Percentiles rank a stretch among this genome's conserved stretches.
Conservation (phyloP, 2,888 invertebrate species). For the Ellobium chinense region DNA sequence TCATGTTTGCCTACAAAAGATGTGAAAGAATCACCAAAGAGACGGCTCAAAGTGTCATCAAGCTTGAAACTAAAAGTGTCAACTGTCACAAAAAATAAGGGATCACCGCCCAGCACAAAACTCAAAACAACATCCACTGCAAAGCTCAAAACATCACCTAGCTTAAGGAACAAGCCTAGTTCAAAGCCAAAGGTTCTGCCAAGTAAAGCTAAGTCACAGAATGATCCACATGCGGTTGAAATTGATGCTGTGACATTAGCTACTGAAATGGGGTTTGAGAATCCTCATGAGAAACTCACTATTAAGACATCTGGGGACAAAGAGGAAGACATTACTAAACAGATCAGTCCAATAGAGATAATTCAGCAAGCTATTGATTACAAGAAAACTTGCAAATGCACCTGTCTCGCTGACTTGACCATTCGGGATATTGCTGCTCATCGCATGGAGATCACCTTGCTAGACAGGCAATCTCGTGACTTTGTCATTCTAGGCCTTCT, state of each 20-base stretch:
- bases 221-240: neutral
- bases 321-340: slow-evolving; percentile 23
- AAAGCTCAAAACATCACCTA: too few species aligned
- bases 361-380: slow-evolving; percentile 31
- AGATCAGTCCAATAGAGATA: slow-evolving; percentile 24
- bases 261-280: neutral
- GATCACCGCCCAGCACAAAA: neutral
- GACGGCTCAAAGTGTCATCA: neutral
- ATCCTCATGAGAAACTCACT: slow-evolving; percentile 25
- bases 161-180: too few species aligned
- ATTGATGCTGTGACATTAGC: slow-evolving; percentile 17
- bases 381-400: slow-evolving; percentile 18
- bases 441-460: slow-evolving; percentile 28
- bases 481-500: slow-evolving; percentile 34
- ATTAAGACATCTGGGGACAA: slow-evolving; percentile 6
- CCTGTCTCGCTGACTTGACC: slow-evolving; percentile 1
- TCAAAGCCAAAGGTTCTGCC: neutral
- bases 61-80: neutral
- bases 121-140: too few species aligned
- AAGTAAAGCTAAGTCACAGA: neutral
- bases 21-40: neutral
- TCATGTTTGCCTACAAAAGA: neutral
- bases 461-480: slow-evolving; percentile 34
- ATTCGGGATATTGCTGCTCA: slow-evolving; percentile 32
- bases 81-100: neutral